Percentiles rank a stretch among this genome's conserved stretches.
phyloP scores from a whole-genome alignment of 2,888 invertebrate genomes.

The Ophonus ardosiacus region DNA sequence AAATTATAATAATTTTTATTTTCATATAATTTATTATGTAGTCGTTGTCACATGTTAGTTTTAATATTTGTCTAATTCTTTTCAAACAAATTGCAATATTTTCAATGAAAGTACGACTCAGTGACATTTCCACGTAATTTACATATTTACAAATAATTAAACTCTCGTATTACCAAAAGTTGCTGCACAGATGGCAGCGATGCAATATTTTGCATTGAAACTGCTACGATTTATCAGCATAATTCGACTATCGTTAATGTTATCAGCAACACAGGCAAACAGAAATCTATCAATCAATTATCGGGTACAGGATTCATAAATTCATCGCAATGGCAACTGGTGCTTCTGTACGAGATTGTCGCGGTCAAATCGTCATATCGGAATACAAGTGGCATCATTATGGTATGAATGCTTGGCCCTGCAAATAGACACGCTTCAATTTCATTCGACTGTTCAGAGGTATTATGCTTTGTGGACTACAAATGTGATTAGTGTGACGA shows the following conservation, averaged over 20 bases:
- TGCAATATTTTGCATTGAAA: background rate
- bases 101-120: background rate
- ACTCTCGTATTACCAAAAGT: background rate
- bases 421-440: conserved; percentile 20
- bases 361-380: conserved; percentile 4
- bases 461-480: background rate
- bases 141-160: conserved; percentile 8
- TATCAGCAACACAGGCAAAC: conserved; percentile 1
- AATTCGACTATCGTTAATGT: conserved; percentile 11
- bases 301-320: conserved; percentile 9
- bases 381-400: conserved; percentile 9
- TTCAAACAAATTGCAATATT: no score
- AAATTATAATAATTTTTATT: no score
- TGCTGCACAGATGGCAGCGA: conserved; percentile 1
- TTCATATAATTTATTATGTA: no score
- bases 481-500: background rate
- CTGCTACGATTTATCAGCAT: conserved; percentile 18
- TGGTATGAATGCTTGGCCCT: background rate
- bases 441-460: background rate
- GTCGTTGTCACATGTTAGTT: no score
- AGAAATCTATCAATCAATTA: conserved; percentile 36
- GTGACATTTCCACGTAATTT: background rate
- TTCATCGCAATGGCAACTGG: background rate
- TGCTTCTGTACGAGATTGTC: background rate
- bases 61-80: no score